Conservation (phyloP, 2,888 invertebrate genomes). For the Crocallis elinguaria region DNA sequence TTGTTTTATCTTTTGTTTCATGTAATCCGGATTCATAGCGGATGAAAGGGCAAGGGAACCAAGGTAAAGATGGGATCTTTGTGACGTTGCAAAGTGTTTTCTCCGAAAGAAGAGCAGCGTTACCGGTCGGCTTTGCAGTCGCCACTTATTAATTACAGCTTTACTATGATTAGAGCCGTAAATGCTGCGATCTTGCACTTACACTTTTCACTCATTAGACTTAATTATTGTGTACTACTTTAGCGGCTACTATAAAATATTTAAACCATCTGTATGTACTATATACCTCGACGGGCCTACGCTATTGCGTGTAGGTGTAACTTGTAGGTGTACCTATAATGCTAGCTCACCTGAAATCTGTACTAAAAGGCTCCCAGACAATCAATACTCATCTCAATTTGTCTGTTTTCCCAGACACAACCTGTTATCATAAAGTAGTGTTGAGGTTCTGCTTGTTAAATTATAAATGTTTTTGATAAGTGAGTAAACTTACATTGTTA, state of each 20-base stretch:
- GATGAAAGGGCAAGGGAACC: constrained; percentile 95
- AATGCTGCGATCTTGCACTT: constrained; percentile 55
- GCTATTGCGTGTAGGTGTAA: constrained; percentile 34
- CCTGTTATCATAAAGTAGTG: not conserved
- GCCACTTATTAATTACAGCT: constrained; percentile 47
- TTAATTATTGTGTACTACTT: constrained; percentile 16
- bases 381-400: constrained; percentile 42
- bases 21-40: constrained; percentile 85
- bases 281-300: constrained; percentile 26
- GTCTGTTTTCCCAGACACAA: constrained; percentile 4
- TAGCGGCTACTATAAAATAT: constrained; percentile 3
- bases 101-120: constrained; percentile 56
- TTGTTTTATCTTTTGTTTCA: constrained; percentile 82
- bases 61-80: constrained; percentile 85
- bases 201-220: constrained; percentile 54
- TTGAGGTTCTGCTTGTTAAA: not conserved
- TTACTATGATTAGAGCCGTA: constrained; percentile 55
- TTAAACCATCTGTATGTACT: constrained; percentile 9
- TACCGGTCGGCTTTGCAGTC: constrained; percentile 74
- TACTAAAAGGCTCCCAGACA: constrained; percentile 49
- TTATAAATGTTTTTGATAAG: constrained; percentile 10
- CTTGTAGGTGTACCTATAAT: constrained; percentile 21
- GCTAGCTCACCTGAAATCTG: constrained; percentile 35
- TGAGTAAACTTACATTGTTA: constrained; percentile 10
- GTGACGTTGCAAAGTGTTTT: constrained; percentile 83